Evolutionary conservation across 2,113 vertebrate genomes (phyloP), one percentile per base, ranked within the genome.

Genomic region (Hemichromis elongatus): DNA sequence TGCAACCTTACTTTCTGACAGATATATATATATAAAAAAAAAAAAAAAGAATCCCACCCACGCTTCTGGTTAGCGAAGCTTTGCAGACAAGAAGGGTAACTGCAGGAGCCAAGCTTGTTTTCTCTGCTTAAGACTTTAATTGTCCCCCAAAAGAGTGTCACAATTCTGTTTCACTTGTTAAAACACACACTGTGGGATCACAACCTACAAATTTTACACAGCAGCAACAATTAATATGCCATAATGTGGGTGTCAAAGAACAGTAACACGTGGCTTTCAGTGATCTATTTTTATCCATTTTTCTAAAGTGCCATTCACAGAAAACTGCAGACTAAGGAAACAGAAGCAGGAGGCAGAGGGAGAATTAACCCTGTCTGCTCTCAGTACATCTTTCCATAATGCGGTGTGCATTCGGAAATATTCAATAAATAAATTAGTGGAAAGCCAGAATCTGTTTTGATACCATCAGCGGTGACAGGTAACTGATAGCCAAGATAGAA

Each of bases 401-500:
- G 54, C 54, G 12, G 19, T 59, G 24, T 54, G 45, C 16, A 52
- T 52, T 45, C 2, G 0, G 4, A 24, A 56, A 78, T 10, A 66
- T 61, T 53, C n/a, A 14, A 57, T 53, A 85, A 66, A 10, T 21
- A 53, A 68, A 79, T 83, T 3, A 37, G 19, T 26, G 70, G 53
- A 68, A 85, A 70, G 37, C n/a, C 24, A 28, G 73, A 18, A 79
- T 75, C 73, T 37, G 53, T 45, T 84, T n/a, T 79, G 16, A 13
- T 6, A 68, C n/a, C 37, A 63, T 63, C 55, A 80, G 9, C 30
- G 26, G 9, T 24, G 70, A 47, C 26, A 52, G 40, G 18, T 66
- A 30, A 82, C 52, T 70, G 70, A 90, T 45, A 26, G 80, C 63
- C 45, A 93, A 45, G 94, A 91, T 0, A 96, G 26, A 85, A 14